Evolutionary conservation across 2,888 invertebrate genomes (phyloP).

Genomic region (Spilarctia lutea): DNA sequence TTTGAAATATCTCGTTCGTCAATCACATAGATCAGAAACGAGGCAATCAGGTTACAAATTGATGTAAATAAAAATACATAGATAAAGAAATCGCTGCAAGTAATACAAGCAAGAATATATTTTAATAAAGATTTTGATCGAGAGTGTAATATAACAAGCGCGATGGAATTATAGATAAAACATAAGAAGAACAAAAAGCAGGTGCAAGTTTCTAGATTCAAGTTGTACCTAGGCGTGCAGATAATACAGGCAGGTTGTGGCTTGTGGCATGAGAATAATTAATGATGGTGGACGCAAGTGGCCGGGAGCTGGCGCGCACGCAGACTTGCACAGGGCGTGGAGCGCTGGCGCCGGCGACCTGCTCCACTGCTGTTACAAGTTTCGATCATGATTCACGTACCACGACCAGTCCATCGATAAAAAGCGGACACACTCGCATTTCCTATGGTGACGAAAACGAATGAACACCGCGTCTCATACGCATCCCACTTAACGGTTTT

Average conservation of each 20-base stretch:
- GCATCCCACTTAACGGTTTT: slow-evolving; percentile 80
- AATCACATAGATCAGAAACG: slow-evolving; percentile 41
- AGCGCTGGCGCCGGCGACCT: slow-evolving; percentile 75
- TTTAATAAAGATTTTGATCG: slow-evolving; percentile 40
- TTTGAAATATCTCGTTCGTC: slow-evolving; percentile 41
- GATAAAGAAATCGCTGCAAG: slow-evolving; percentile 25
- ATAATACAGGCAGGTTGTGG: slow-evolving; percentile 69
- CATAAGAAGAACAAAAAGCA: slow-evolving; percentile 59
- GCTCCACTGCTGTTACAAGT: slow-evolving; percentile 64
- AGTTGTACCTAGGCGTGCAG: slow-evolving; percentile 57
- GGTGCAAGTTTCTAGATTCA: slow-evolving; percentile 62
- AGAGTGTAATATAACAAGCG: slow-evolving; percentile 42
- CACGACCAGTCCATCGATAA: slow-evolving; percentile 64
- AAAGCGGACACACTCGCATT: slow-evolving; percentile 70
- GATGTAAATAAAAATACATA: slow-evolving; percentile 23
- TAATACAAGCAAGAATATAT: slow-evolving; percentile 28
- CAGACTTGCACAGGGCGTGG: slow-evolving; percentile 74
- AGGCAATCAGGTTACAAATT: slow-evolving; percentile 44
- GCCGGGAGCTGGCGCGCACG: slow-evolving; percentile 66
- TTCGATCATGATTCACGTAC: slow-evolving; percentile 72
- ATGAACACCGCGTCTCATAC: slow-evolving; percentile 66
- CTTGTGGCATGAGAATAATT: slow-evolving; percentile 72
- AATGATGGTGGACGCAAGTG: slow-evolving; percentile 69
- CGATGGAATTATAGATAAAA: slow-evolving; percentile 55
- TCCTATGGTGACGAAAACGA: slow-evolving; percentile 76